Evolutionary conservation across 92 coral and sea anemone species (phyloP).

Genomic region (Zoanthus gigantus): DNA sequence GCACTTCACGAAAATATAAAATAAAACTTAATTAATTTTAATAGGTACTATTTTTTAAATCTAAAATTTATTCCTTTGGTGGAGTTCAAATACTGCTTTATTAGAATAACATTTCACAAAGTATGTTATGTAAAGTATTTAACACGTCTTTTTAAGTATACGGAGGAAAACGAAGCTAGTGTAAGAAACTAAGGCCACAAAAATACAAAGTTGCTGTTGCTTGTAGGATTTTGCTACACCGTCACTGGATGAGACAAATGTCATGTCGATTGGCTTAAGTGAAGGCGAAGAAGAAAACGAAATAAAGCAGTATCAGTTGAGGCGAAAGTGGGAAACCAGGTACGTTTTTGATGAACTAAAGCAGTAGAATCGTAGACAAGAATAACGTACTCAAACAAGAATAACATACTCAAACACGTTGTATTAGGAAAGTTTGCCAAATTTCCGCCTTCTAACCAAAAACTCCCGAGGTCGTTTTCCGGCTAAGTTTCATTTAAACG

Average conservation of each 20-base stretch:
- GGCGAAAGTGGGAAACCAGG: conserved; percentile 87
- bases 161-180: too few species aligned
- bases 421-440: too few species aligned
- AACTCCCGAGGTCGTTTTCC: accelerated
- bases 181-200: too few species aligned
- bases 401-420: neutral
- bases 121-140: too few species aligned
- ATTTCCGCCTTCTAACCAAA: too few species aligned
- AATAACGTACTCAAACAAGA: conserved; percentile 44
- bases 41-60: too few species aligned
- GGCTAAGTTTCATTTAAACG: neutral
- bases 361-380: neutral
- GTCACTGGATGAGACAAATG: conserved; percentile 61
- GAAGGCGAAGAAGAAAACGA: conserved; percentile 62
- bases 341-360: neutral
- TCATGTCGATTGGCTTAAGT: conserved; percentile 11
- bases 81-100: too few species aligned
- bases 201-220: neutral
- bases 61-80: too few species aligned
- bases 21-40: too few species aligned
- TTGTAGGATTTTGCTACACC: conserved; percentile 85
- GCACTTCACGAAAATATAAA: too few species aligned
- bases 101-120: too few species aligned
- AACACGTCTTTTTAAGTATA: too few species aligned
- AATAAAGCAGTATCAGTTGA: conserved; percentile 71